A percentile compares a stretch with the other conserved stretches of the same genome.
Conservation (phyloP, 2,113 vertebrate genomes). For the Aegithalos caudatus region DNA sequence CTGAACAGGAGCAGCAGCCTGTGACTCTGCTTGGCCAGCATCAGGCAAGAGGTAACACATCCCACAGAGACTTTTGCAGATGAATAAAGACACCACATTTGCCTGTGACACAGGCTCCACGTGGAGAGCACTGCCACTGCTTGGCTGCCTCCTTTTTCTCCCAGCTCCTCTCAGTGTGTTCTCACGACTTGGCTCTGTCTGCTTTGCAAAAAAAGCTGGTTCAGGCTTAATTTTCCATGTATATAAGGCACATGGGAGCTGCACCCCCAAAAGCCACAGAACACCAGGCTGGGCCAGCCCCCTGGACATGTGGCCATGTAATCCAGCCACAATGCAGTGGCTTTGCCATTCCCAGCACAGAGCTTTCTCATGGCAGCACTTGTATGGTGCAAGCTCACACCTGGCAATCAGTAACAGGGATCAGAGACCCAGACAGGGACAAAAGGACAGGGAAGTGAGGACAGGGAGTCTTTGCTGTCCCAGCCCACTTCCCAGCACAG, state of each 20-base stretch:
- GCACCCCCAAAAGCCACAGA: background rate
- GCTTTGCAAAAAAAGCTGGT: background rate
- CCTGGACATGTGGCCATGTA: rapidly evolving
- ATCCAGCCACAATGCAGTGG: rapidly evolving
- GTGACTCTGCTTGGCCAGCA: background rate
- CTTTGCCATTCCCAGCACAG: background rate
- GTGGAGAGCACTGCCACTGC: rapidly evolving
- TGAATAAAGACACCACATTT: background rate
- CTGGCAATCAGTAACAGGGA: slow-evolving; percentile 39
- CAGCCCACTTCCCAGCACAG: background rate
- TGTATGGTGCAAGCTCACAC: rapidly evolving
- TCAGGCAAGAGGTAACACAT: rapidly evolving
- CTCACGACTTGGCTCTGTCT: rapidly evolving
- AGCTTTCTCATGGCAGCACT: background rate
- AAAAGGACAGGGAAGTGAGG: background rate
- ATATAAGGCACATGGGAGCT: background rate
- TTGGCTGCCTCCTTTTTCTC: background rate
- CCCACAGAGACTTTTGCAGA: background rate
- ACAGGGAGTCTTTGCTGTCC: background rate
- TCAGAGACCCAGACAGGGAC: background rate
- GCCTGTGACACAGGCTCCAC: rapidly evolving
- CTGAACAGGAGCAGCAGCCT: background rate
- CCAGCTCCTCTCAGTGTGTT: background rate
- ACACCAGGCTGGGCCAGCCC: background rate
- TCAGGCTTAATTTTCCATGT: background rate